Conservation (phyloP, 2,113 vertebrate species). For the Hyla sarda region DNA sequence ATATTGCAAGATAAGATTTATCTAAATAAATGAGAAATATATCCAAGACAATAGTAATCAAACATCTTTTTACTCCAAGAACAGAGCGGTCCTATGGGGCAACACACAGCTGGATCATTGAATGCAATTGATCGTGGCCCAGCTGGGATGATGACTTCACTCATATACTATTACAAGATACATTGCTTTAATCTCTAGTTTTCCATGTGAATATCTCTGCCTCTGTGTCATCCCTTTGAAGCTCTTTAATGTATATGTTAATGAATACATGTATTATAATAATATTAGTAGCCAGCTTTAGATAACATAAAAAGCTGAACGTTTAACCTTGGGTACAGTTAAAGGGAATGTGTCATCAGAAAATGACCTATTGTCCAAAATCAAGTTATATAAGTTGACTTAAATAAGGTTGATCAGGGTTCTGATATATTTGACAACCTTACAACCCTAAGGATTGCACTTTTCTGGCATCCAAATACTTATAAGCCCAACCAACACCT, state of each 20-base stretch:
- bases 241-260: slow-evolving; percentile 9
- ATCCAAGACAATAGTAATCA: background rate
- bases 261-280: background rate
- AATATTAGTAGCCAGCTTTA: background rate
- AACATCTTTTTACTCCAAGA: slow-evolving; percentile 16
- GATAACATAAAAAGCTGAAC: background rate
- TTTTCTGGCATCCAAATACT: too few species aligned
- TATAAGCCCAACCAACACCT: too few species aligned
- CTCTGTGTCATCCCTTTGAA: slow-evolving; percentile 15
- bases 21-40: background rate
- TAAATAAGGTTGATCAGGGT: too few species aligned
- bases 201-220: background rate
- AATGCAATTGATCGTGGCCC: background rate
- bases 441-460: too few species aligned
- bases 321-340: background rate
- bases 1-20: background rate
- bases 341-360: too few species aligned
- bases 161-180: background rate
- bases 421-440: too few species aligned
- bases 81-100: background rate
- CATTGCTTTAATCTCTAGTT: slow-evolving; percentile 2
- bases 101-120: slow-evolving; percentile 8
- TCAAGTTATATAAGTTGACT: too few species aligned
- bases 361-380: too few species aligned
- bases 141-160: background rate